A percentile compares a stretch with the other conserved stretches of the same genome.
These are phyloP conservation scores for Phortica magna DNA, from an alignment of 2,888 invertebrate species.

Conservation along the genomic window DNA sequence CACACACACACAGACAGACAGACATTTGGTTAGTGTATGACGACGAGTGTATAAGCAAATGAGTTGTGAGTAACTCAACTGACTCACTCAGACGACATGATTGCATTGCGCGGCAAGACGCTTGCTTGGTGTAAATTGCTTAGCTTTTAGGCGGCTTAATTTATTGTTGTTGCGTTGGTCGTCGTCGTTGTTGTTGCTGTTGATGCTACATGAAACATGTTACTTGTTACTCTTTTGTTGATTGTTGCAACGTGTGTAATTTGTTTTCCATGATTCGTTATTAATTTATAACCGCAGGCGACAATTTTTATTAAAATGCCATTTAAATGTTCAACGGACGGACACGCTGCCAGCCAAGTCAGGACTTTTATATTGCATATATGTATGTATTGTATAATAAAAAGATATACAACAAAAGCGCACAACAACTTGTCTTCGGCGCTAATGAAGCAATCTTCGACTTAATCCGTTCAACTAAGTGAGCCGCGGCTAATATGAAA, in stretches of 20 bases:
- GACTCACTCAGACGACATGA: conserved; percentile 49
- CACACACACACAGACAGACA: conserved; percentile 45
- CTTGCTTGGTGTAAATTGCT: conserved; percentile 66
- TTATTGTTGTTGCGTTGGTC: conserved; percentile 47
- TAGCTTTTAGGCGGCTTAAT: conserved; percentile 70
- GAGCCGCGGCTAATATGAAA: conserved; percentile 3
- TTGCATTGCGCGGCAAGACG: conserved; percentile 33
- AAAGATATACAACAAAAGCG: too few relatives aligned
- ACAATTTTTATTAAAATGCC: conserved; percentile 71
- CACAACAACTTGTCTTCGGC: background rate
- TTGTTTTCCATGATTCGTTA: conserved; percentile 66
- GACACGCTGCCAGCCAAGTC: background rate
- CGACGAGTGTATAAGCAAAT: background rate
- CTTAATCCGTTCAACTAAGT: conserved; percentile 26
- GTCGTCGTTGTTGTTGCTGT: conserved; percentile 13
- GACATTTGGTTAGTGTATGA: conserved; percentile 45
- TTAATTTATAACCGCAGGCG: conserved; percentile 63
- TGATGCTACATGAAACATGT: background rate
- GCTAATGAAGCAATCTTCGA: conserved; percentile 30
- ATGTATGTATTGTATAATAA: background rate
- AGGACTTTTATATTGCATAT: background rate
- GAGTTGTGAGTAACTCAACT: conserved; percentile 28
- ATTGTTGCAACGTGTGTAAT: conserved; percentile 50
- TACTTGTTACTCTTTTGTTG: conserved; percentile 29
- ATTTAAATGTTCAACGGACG: conserved; percentile 50